phyloP scores from a whole-genome alignment of 2,113 vertebrate species.

The Haliaeetus leucogaster region DNA sequence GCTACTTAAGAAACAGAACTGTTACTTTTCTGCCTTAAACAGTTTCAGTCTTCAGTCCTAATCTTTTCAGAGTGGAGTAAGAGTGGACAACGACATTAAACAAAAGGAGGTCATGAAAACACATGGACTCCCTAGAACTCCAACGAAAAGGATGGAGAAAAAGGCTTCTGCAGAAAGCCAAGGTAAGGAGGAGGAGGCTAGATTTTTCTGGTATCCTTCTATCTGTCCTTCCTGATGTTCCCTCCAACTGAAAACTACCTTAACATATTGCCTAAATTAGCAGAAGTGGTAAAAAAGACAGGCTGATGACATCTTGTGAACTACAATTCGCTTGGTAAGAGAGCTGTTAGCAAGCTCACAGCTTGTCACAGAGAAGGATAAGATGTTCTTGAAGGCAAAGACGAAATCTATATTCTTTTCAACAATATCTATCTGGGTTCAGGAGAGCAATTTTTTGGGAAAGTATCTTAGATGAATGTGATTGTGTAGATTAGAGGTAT shows the following conservation, averaged over 20 bases:
- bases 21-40: conserved; percentile 19
- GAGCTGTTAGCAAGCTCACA: conserved; percentile 69
- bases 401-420: conserved; percentile 44
- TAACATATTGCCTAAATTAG: conserved; percentile 71
- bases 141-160: not conserved
- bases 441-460: not conserved
- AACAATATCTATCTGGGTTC: conserved; percentile 48
- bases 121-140: not conserved
- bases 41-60: not conserved
- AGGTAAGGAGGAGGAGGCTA: not conserved
- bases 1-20: conserved; percentile 31
- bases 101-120: not conserved
- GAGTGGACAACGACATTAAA: not conserved
- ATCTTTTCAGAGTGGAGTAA: not conserved
- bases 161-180: not conserved
- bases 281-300: conserved; percentile 66
- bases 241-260: conserved; percentile 62
- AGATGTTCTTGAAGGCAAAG: conserved; percentile 63
- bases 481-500: not conserved
- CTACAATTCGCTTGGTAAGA: conserved; percentile 67
- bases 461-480: not conserved
- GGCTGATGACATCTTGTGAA: conserved; percentile 69
- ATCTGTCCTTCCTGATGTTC: conserved; percentile 64
- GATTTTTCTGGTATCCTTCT: conserved; percentile 31
- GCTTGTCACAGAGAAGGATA: conserved; percentile 65